Evolutionary conservation across 2,888 invertebrate species (phyloP).

Genomic region (Pseudanteris insignis): DNA sequence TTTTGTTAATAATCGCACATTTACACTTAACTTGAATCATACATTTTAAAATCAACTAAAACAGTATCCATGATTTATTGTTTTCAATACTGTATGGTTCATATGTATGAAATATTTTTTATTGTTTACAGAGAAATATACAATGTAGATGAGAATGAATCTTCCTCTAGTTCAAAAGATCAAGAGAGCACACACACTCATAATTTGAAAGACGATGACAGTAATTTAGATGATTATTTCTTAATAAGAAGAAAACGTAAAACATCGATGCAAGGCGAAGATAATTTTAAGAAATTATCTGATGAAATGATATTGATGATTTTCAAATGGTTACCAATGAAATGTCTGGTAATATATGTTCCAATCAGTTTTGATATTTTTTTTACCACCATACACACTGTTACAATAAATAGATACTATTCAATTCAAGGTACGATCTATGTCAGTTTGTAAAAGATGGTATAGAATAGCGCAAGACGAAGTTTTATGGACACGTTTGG

Average conservation of each 20-base stretch:
- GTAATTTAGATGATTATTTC: constrained; percentile 37
- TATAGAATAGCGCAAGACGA: constrained; percentile 83
- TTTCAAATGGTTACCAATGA: constrained; percentile 84
- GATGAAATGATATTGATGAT: constrained; percentile 88
- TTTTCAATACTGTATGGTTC: too few species aligned
- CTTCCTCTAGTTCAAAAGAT: constrained; percentile 20
- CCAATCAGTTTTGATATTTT: neutral
- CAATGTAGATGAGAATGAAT: constrained; percentile 16
- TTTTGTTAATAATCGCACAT: too few species aligned
- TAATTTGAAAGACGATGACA: constrained; percentile 27
- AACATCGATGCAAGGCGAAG: constrained; percentile 66
- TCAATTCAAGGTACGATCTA: constrained; percentile 64
- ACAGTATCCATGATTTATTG: too few species aligned
- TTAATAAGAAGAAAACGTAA: constrained; percentile 61
- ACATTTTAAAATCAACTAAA: too few species aligned
- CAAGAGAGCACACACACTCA: constrained; percentile 22
- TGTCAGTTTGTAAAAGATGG: constrained; percentile 75
- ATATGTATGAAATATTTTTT: too few species aligned
- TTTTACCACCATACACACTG: neutral
- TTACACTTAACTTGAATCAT: too few species aligned
- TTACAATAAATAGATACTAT: neutral
- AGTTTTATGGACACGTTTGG: constrained; percentile 85
- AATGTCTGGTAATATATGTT: constrained; percentile 72
- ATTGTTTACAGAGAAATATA: constrained; percentile 13
- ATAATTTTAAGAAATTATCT: constrained; percentile 79